phyloP scores from a whole-genome alignment of 2,888 invertebrate species.

The Cerastis rubricosa region DNA sequence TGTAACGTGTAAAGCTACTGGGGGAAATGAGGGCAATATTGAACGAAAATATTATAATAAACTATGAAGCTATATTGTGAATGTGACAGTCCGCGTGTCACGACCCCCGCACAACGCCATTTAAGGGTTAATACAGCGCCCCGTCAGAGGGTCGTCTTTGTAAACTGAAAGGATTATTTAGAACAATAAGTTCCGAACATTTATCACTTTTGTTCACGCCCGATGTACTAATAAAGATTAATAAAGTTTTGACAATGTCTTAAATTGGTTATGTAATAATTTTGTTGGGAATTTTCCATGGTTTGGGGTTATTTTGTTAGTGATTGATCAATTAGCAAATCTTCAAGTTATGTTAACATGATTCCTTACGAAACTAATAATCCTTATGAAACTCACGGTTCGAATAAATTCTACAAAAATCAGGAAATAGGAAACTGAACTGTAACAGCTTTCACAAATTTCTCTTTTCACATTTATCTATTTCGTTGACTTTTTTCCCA shows the following conservation, averaged over 20 bases:
- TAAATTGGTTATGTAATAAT: slow-evolving; percentile 64
- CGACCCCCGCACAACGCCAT: slow-evolving; percentile 79
- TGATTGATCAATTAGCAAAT: slow-evolving; percentile 46
- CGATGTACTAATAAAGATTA: slow-evolving; percentile 80
- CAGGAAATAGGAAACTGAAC: not conserved
- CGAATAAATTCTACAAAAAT: not conserved
- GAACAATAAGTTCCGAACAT: slow-evolving; percentile 85
- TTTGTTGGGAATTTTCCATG: slow-evolving; percentile 42
- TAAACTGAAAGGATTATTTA: slow-evolving; percentile 87
- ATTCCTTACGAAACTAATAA: not conserved
- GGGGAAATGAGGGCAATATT: slow-evolving; percentile 84
- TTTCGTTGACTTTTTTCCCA: not conserved
- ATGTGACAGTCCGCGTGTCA: slow-evolving; percentile 89
- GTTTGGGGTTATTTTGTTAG: slow-evolving; percentile 28
- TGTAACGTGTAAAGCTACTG: slow-evolving; percentile 64
- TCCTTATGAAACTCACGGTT: not conserved
- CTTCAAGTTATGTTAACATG: not conserved
- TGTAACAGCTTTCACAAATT: not conserved
- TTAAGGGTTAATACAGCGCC: slow-evolving; percentile 83
- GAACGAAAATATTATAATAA: slow-evolving; percentile 89
- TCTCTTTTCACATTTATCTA: not conserved
- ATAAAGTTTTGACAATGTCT: slow-evolving; percentile 79
- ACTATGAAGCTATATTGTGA: slow-evolving; percentile 88
- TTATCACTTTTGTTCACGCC: slow-evolving; percentile 85
- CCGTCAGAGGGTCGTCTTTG: slow-evolving; percentile 85